phyloP scores from a whole-genome alignment of 2,113 vertebrate species.

The Thryonomys swinderianus region DNA sequence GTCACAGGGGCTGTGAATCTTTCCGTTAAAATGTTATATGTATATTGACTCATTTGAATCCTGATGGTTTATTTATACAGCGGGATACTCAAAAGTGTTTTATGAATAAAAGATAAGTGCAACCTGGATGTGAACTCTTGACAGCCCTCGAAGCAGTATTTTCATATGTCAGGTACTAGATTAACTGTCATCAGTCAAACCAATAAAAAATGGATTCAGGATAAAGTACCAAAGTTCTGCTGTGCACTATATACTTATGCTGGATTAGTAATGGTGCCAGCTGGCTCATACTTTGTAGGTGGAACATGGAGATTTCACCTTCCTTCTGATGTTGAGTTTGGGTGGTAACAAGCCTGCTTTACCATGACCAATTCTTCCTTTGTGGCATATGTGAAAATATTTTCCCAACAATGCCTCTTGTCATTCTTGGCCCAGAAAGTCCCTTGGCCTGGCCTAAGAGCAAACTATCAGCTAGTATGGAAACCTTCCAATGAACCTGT shows the following conservation, averaged over 20 bases:
- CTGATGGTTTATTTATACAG: constrained; percentile 30
- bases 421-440: constrained; percentile 6
- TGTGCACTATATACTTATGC: neutral
- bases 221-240: neutral
- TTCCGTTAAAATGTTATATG: neutral
- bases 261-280: neutral
- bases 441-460: neutral
- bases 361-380: neutral
- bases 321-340: neutral
- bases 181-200: neutral
- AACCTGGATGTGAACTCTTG: neutral
- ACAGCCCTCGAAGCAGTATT: neutral
- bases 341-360: neutral
- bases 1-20: neutral
- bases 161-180: neutral
- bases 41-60: neutral
- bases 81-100: neutral
- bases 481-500: neutral
- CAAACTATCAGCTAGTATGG: neutral
- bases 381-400: neutral
- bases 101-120: constrained; percentile 43
- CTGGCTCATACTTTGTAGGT: neutral
- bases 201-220: constrained; percentile 47
- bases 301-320: neutral
- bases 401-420: neutral